A percentile compares a stretch with the other conserved stretches of the same genome.
Conservation (phyloP, 2,888 invertebrate genomes). For the Diplolepis rosae region DNA sequence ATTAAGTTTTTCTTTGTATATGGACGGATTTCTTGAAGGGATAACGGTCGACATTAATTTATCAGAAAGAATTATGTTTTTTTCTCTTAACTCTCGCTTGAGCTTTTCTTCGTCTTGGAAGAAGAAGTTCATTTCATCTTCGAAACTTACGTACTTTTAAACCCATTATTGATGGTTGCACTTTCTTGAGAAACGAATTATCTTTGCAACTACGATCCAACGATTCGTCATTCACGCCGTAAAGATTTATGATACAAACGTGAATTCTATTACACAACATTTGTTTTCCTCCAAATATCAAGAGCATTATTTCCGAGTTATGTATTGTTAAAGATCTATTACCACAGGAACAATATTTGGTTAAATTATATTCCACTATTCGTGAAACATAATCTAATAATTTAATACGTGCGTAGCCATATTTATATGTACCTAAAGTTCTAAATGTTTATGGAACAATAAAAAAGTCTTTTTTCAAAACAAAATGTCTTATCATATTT, state of each 20-base stretch:
- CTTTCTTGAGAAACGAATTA: conserved; percentile 16
- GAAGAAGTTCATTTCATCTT: neutral
- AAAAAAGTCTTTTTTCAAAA: no score
- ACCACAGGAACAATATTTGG: neutral
- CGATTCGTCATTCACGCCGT: conserved; percentile 20
- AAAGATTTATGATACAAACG: conserved; percentile 9
- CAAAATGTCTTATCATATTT: no score
- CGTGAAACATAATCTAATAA: no score
- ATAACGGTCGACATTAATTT: neutral
- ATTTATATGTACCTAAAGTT: no score
- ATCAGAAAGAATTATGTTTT: neutral
- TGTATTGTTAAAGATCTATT: neutral
- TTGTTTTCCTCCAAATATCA: neutral
- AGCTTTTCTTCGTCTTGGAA: neutral
- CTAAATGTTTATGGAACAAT: no score
- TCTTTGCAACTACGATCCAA: neutral
- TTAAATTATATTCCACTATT: neutral
- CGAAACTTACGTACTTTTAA: neutral
- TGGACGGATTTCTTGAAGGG: neutral
- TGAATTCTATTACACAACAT: conserved; percentile 17
- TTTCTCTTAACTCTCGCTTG: neutral
- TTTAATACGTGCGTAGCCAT: no score
- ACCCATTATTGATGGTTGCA: conserved; percentile 1
- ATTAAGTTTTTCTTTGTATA: neutral
- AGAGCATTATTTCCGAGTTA: neutral